These are phyloP conservation scores for Ceraclea dissimilis DNA, from an alignment of 2,888 invertebrate genomes.

Conservation along the genomic window DNA sequence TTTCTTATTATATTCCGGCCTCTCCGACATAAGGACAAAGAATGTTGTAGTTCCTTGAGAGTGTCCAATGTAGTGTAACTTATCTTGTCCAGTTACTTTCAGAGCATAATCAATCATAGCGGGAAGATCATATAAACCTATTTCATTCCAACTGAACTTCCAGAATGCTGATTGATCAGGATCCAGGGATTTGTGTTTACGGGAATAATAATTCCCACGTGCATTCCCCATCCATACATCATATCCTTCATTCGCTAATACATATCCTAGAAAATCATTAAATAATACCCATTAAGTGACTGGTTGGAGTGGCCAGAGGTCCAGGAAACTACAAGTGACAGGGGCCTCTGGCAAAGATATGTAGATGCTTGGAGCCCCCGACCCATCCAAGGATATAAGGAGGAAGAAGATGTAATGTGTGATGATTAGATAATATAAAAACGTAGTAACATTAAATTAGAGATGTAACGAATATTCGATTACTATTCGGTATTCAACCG, in stretches of 20 bases:
- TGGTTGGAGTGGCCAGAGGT: too few species aligned
- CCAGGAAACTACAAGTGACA: too few species aligned
- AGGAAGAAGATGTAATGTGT: too few species aligned
- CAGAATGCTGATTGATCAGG: slow-evolving; percentile 32
- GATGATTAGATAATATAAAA: too few species aligned
- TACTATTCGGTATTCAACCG: too few species aligned
- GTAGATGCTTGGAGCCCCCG: too few species aligned
- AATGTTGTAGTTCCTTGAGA: slow-evolving; percentile 61
- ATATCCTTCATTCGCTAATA: slow-evolving; percentile 48
- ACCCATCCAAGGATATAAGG: too few species aligned
- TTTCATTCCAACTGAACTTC: slow-evolving; percentile 67
- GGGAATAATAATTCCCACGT: slow-evolving; percentile 53
- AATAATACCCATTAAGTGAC: too few species aligned
- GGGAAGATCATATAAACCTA: slow-evolving; percentile 71
- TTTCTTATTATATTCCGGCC: slow-evolving; percentile 50
- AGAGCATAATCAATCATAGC: slow-evolving; percentile 71
- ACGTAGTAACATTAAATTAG: too few species aligned
- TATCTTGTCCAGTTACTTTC: slow-evolving; percentile 44
- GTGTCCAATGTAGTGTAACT: slow-evolving; percentile 72
- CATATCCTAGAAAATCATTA: slow-evolving; percentile 10
- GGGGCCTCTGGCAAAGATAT: too few species aligned
- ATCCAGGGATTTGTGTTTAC: slow-evolving; percentile 36
- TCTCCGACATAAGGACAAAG: slow-evolving; percentile 48
- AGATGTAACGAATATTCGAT: too few species aligned
- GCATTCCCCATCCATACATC: slow-evolving; percentile 65